Percentiles rank a stretch among this genome's conserved stretches.
phyloP scores from a whole-genome alignment of 2,113 vertebrate genomes.

The Probosciger aterrimus region DNA sequence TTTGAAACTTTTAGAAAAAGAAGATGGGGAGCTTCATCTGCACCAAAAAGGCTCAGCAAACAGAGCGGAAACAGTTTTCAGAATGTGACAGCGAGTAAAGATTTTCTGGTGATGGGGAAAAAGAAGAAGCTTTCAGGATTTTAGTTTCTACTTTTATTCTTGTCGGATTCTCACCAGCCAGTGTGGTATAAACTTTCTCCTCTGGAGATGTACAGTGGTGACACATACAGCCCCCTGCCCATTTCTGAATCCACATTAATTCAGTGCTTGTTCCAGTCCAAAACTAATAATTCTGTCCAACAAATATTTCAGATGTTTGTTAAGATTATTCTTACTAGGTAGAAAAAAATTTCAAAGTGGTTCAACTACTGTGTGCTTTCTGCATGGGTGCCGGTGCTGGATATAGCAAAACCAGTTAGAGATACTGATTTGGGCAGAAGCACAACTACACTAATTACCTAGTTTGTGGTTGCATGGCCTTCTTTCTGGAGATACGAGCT shows the following conservation, averaged over 20 bases:
- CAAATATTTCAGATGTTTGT: slow-evolving; percentile 35
- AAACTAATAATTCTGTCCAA: slow-evolving; percentile 49
- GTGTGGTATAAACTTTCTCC: background rate
- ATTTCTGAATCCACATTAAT: background rate
- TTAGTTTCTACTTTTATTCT: background rate
- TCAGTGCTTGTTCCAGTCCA: background rate
- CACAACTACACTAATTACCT: background rate
- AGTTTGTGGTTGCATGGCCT: background rate
- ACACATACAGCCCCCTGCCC: background rate
- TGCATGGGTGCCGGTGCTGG: background rate
- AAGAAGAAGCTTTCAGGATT: background rate
- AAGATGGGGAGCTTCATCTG: background rate
- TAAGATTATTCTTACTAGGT: background rate
- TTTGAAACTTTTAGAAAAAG: slow-evolving; percentile 8
- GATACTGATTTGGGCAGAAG: background rate
- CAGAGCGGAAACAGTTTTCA: background rate
- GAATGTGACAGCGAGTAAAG: background rate
- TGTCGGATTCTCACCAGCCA: background rate
- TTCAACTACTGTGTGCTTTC: background rate
- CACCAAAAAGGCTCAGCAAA: background rate
- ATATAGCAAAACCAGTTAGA: background rate
- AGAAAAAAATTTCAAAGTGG: background rate
- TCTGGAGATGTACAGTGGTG: background rate
- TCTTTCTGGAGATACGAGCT: background rate
- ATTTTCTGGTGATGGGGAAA: background rate